Percentiles rank a stretch among this genome's conserved stretches.
These are phyloP conservation scores for Hydra vulgaris DNA, from an alignment of 30 jellyfish, hydroid and myxozoan genomes.

Conservation along the genomic window DNA sequence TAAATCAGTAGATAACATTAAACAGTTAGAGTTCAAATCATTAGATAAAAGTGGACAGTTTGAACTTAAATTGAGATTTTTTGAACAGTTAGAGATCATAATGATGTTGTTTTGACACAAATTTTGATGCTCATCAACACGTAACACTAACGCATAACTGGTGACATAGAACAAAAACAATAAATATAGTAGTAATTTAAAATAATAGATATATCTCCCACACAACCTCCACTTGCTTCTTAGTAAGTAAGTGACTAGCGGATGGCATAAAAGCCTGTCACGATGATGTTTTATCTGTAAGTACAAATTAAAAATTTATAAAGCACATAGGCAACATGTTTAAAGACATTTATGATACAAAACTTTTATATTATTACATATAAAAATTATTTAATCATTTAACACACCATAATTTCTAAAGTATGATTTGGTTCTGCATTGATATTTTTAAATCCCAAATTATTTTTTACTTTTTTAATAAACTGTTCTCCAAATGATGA, in stretches of 20 bases:
- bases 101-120: constrained; percentile 14
- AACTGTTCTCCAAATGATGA: constrained; percentile 7
- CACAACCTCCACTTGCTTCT: constrained; percentile 94
- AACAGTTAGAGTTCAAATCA: no score
- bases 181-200: constrained; percentile 60
- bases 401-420: constrained; percentile 72
- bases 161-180: constrained; percentile 74
- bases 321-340: no score
- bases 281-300: constrained; percentile 79
- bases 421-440: constrained; percentile 83
- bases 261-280: constrained; percentile 81
- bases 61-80: no score
- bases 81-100: no score
- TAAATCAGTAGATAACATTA: no score
- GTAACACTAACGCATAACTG: constrained; percentile 74
- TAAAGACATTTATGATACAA: no score
- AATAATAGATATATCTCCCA: constrained; percentile 90
- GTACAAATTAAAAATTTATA: not conserved
- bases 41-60: no score
- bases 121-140: constrained; percentile 22
- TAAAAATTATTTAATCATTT: not conserved
- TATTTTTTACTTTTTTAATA: not conserved
- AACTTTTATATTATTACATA: no score
- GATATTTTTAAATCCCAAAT: constrained; percentile 24
- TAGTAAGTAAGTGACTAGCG: constrained; percentile 81